phyloP scores from a whole-genome alignment of 2,113 vertebrate genomes.

The Conger conger region DNA sequence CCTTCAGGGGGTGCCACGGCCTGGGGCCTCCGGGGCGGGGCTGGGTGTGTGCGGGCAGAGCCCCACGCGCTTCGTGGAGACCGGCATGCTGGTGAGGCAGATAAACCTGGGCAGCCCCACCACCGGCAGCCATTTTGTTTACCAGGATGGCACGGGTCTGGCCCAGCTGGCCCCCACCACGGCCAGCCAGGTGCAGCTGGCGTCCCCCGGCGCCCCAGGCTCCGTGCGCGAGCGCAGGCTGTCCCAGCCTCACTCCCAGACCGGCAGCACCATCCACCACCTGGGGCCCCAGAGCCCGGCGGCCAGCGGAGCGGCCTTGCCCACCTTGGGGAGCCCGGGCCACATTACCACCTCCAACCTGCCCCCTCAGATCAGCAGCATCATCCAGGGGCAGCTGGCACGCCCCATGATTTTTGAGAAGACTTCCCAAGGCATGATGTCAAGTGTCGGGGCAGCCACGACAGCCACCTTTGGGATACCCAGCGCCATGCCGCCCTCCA shows the following conservation, averaged over 20 bases:
- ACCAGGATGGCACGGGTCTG: slow-evolving; percentile 83
- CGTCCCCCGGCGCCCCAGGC: slow-evolving; percentile 66
- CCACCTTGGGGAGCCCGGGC: slow-evolving; percentile 76
- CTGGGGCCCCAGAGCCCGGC: slow-evolving; percentile 86
- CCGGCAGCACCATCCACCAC: slow-evolving; percentile 89
- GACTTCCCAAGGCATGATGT: slow-evolving; percentile 70
- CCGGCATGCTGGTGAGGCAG: slow-evolving; percentile 81
- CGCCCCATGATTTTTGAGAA: slow-evolving; percentile 83
- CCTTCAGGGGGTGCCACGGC: slow-evolving; percentile 74
- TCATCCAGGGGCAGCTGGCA: slow-evolving; percentile 84
- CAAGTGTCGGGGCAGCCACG: slow-evolving; percentile 71
- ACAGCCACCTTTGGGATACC: slow-evolving; percentile 77
- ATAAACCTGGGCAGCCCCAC: slow-evolving; percentile 79
- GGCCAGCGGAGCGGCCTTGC: slow-evolving; percentile 68
- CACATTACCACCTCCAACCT: slow-evolving; percentile 87
- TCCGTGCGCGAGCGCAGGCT: slow-evolving; percentile 78
- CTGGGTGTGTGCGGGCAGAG: slow-evolving; percentile 83
- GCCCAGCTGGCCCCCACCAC: slow-evolving; percentile 79
- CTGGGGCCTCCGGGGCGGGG: slow-evolving; percentile 67
- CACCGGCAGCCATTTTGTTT: slow-evolving; percentile 79
- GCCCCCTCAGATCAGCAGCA: slow-evolving; percentile 89
- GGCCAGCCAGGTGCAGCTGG: slow-evolving; percentile 75
- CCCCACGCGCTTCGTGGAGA: slow-evolving; percentile 82
- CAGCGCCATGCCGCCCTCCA: slow-evolving; percentile 81
- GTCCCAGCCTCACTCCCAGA: slow-evolving; percentile 89